These are phyloP conservation scores for Delichon dasypus DNA, from an alignment of 2,797 vertebrate genomes.

Conservation along the genomic window DNA sequence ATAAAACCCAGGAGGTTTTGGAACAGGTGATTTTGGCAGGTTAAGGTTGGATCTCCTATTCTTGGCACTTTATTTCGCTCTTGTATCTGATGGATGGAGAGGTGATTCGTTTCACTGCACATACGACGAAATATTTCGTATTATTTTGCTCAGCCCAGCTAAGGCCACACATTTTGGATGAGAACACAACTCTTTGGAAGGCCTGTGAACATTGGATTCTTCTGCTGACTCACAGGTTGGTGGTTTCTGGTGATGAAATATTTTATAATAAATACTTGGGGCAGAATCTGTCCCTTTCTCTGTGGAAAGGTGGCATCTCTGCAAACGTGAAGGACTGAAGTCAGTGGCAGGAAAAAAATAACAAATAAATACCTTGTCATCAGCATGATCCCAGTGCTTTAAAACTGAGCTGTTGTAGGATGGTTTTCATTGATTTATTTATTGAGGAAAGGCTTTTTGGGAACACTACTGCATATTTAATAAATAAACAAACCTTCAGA, in stretches of 20 bases:
- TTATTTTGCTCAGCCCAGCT: background rate
- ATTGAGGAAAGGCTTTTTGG: background rate
- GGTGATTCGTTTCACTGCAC: background rate
- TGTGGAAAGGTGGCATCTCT: background rate
- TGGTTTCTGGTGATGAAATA: background rate
- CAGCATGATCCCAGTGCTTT: background rate
- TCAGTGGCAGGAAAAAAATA: background rate
- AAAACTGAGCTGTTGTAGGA: background rate
- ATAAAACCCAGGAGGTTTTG: background rate
- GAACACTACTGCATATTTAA: background rate
- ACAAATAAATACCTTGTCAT: background rate
- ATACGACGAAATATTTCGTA: fast-evolving
- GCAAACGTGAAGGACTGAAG: background rate
- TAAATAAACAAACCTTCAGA: background rate
- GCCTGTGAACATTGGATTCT: background rate
- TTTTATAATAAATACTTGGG: background rate
- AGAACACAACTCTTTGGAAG: background rate
- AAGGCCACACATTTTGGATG: background rate
- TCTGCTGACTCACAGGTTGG: background rate
- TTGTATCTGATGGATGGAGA: background rate
- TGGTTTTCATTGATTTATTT: background rate
- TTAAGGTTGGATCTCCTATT: background rate
- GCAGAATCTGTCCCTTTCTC: fast-evolving
- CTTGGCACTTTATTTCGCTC: background rate
- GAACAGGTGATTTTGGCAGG: background rate